Conservation (phyloP, 2,797 vertebrate species). For the Tinamus major region DNA sequence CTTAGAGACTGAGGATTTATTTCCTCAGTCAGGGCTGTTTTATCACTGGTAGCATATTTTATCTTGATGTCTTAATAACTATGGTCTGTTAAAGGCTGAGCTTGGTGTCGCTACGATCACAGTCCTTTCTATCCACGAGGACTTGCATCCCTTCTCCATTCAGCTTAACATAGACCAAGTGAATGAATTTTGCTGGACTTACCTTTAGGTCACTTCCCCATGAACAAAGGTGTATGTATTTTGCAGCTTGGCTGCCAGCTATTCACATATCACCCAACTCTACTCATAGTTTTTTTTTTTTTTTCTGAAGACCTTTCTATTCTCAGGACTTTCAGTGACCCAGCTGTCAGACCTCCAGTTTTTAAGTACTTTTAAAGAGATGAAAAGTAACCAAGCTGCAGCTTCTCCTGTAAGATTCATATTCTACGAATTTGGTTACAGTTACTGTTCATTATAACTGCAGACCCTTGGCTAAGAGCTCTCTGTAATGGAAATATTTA, state of each 20-base stretch:
- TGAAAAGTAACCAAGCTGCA: not conserved
- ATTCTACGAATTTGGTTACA: not conserved
- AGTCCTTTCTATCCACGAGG: fast-evolving
- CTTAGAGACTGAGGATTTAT: not conserved
- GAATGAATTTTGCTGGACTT: not conserved
- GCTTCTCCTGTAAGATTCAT: not conserved
- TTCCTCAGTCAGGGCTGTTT: not conserved
- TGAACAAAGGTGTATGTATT: not conserved
- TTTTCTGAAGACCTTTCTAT: not conserved
- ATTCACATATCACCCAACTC: not conserved
- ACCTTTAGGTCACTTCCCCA: not conserved
- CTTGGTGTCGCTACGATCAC: not conserved
- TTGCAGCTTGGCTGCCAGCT: not conserved
- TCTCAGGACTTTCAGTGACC: not conserved
- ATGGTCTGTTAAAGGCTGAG: not conserved
- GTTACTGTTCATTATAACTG: not conserved
- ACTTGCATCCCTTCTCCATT: not conserved
- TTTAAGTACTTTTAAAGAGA: not conserved
- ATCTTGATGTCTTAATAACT: not conserved
- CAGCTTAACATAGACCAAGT: not conserved
- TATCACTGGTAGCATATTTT: not conserved
- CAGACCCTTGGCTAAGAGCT: conserved; percentile 23
- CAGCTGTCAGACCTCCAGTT: not conserved
- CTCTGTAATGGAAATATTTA: conserved; percentile 27
- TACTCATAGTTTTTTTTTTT: not conserved